Conservation (phyloP, 2,113 vertebrate species). For the Brachirus orientalis region DNA sequence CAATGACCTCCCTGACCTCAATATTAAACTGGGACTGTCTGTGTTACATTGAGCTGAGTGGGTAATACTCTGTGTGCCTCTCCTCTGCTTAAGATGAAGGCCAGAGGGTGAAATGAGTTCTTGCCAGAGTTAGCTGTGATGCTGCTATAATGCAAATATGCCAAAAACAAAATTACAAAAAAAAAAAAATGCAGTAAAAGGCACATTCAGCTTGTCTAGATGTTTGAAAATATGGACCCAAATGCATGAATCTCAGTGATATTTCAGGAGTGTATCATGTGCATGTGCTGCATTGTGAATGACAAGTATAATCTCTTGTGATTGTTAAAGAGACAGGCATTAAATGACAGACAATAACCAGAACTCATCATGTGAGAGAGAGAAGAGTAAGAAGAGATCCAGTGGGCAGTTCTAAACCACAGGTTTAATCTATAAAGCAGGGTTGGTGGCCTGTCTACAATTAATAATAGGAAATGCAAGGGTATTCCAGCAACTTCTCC, state of each 20-base stretch:
- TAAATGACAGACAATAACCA: slow-evolving; percentile 45
- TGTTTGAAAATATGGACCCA: slow-evolving; percentile 18
- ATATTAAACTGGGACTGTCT: slow-evolving; percentile 16
- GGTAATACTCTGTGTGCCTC: slow-evolving; percentile 30
- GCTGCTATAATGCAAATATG: slow-evolving; percentile 52
- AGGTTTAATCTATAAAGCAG: slow-evolving; percentile 78
- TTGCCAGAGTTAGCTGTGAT: slow-evolving; percentile 63
- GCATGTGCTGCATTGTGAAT: slow-evolving; percentile 13
- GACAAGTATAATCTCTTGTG: slow-evolving; percentile 34
- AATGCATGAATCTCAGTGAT: neutral
- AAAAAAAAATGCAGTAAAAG: neutral
- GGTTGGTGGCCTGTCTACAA: slow-evolving; percentile 74
- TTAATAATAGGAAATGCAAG: slow-evolving; percentile 82
- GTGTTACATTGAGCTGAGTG: slow-evolving; percentile 35
- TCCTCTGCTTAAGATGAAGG: slow-evolving; percentile 48
- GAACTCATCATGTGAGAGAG: slow-evolving; percentile 31
- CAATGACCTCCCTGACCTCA: slow-evolving; percentile 10
- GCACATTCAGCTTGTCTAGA: slow-evolving; percentile 24
- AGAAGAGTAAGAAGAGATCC: slow-evolving; percentile 36
- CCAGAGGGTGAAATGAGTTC: slow-evolving; percentile 39
- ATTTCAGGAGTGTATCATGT: slow-evolving; percentile 15
- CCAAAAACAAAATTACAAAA: slow-evolving; percentile 35
- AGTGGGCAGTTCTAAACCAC: slow-evolving; percentile 70
- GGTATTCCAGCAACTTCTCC: slow-evolving; percentile 74
- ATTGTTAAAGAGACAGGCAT: slow-evolving; percentile 22